phyloP scores from a whole-genome alignment of 1,140 invertebrate species.

The Micrasema longulum region DNA sequence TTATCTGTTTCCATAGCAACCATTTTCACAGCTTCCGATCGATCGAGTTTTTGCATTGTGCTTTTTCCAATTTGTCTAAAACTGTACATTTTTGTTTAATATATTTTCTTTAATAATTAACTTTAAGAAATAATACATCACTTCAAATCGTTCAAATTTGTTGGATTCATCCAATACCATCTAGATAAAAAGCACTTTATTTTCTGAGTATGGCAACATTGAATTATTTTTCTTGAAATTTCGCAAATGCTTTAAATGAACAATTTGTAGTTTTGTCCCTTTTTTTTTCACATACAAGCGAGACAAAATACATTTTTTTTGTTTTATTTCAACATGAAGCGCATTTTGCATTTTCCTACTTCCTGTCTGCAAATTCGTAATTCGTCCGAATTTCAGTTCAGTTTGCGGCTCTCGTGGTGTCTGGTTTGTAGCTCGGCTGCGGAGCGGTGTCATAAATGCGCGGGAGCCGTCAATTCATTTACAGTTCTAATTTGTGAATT shows the following conservation, averaged over 20 bases:
- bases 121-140: too few species aligned
- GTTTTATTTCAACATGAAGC: neutral
- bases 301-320: neutral
- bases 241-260: constrained; percentile 1
- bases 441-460: neutral
- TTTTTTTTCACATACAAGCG: neutral
- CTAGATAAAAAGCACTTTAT: too few species aligned
- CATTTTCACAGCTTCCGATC: constrained; percentile 31
- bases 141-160: too few species aligned
- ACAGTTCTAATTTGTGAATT: neutral
- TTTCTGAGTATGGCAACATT: neutral
- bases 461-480: constrained; percentile 30
- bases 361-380: neutral
- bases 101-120: too few species aligned
- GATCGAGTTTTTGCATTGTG: constrained; percentile 15
- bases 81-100: too few species aligned
- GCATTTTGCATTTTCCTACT: neutral
- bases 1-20: constrained; percentile 25
- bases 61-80: too few species aligned
- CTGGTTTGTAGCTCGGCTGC: neutral
- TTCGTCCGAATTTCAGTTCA: neutral
- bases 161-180: too few species aligned
- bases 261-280: neutral
- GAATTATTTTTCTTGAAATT: neutral
- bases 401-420: constrained; percentile 7